Conservation (phyloP, 1,140 invertebrate species). For the Pseudobourletiella spinata region DNA sequence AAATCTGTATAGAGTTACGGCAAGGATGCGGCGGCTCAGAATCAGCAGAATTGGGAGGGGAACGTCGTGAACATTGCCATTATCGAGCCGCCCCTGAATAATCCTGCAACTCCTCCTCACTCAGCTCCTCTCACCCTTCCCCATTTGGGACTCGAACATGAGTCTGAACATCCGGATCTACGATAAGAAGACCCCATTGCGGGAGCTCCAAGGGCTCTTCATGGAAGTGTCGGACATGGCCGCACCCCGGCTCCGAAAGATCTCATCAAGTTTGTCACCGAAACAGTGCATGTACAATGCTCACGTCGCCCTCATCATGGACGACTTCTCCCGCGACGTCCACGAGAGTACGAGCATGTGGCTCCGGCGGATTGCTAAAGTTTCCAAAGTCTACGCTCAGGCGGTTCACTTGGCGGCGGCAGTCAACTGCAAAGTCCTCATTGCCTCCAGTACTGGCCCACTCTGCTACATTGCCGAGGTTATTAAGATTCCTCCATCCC, state of each 20-base stretch:
- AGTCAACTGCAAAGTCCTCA: constrained; percentile 16
- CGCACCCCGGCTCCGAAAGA: constrained; percentile 19
- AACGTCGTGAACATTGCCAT: constrained; percentile 22
- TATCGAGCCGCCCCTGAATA: constrained; percentile 20
- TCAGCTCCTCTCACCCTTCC: constrained; percentile 23
- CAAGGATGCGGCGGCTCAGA: too few species aligned
- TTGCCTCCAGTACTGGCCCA: constrained; percentile 27
- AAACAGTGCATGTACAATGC: constrained; percentile 13
- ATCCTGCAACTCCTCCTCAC: constrained; percentile 23
- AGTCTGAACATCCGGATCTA: constrained; percentile 27
- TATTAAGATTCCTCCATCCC: neutral
- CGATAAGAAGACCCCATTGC: constrained; percentile 9
- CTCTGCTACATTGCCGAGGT: constrained; percentile 30
- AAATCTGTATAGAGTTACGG: too few species aligned
- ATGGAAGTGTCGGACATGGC: constrained; percentile 33
- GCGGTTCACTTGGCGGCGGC: constrained; percentile 2
- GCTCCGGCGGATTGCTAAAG: constrained; percentile 23
- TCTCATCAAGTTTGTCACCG: constrained; percentile 5
- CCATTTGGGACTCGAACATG: constrained; percentile 16
- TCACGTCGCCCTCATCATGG: constrained; percentile 23
- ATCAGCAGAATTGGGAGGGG: too few species aligned
- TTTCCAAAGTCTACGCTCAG: constrained; percentile 3
- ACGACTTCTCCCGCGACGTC: constrained; percentile 20
- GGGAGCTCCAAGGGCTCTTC: constrained; percentile 23
- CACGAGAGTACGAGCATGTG: constrained; percentile 19